Base-by-base conservation (phyloP, 2,113 vertebrate species). In the Gyps fulvus region DNA sequence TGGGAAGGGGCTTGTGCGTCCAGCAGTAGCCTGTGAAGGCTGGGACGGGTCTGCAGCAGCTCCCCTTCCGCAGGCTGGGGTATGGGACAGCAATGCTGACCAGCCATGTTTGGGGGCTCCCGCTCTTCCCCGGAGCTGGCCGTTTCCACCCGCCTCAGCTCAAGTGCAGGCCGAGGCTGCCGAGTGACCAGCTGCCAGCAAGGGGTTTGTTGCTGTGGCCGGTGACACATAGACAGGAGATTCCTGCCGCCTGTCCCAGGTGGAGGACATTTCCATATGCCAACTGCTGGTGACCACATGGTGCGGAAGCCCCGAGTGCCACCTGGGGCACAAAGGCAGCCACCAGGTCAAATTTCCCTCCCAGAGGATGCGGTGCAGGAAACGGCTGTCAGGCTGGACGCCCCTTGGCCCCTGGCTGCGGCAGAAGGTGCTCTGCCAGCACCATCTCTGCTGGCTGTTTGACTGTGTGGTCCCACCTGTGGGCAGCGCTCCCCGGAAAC, bases 301-400 rank as follows among this genome's bases (percentile, higher is more conserved):
- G 47, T 22, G 22, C 2, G 0, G 58, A 73, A 82, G 40, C 26
- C 38, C 21, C 0, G 0, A 18, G 50, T 87, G 80, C 77, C 65
- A 62, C 4, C 36, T 67, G 52, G 26, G 7, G 4, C 59, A 86
- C 90, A 93, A 31, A 95, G 74, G 66, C 50, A 58, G 50, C 50
- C 59, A 13, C 26, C 4, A 2, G 29, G 42, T 38, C 10, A 6
- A 26, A 83, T 67, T 84, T 76, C 58, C 80, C 86, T 95, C 57
- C 36, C 4, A 8, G 70, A 90, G 77, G 87, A 88, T 65, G 81
- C 0, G n/a, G 83, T 54, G 45, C 52, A 73, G 86, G 70, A 57
- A 90, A 9, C 4, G 3, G 36, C 55, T 32, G 55, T 23, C 0
- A 0, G 38, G 21, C 31, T 1, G 0, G 87, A 65, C 1, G 4